A percentile compares a stretch with the other conserved stretches of the same genome.
phyloP scores from a whole-genome alignment of 1,140 invertebrate genomes.

The Monomorium pharaonis region DNA sequence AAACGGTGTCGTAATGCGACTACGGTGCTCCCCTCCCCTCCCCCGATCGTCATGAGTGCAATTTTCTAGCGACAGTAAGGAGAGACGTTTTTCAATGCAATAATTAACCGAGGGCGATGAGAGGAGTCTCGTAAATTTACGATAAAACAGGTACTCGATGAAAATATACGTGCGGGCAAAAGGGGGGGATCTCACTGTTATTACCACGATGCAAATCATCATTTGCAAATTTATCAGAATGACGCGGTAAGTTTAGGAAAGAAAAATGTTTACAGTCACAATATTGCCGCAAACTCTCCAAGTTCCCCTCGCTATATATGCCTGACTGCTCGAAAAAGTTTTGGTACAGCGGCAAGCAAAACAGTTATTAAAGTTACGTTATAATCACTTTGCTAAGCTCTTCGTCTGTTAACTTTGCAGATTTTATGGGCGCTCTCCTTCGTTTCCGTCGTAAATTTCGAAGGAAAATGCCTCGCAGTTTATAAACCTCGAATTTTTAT shows the following conservation, averaged over 20 bases:
- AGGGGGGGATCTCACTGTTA: background rate
- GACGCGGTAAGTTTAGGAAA: background rate
- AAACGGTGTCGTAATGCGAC: constrained; percentile 26
- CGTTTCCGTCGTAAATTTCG: background rate
- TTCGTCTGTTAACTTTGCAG: constrained; percentile 42
- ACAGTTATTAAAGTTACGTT: constrained; percentile 56
- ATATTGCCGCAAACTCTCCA: constrained; percentile 34
- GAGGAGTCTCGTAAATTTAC: constrained; percentile 14
- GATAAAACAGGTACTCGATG: constrained; percentile 13
- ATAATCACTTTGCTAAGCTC: constrained; percentile 58
- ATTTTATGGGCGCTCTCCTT: constrained; percentile 21
- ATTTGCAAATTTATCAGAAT: constrained; percentile 41
- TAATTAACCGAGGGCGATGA: constrained; percentile 20
- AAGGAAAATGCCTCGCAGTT: constrained; percentile 38
- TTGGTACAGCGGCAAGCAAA: constrained; percentile 34
- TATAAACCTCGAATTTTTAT: background rate
- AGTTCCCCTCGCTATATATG: constrained; percentile 17
- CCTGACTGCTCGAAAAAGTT: constrained; percentile 37
- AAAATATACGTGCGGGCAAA: constrained; percentile 15
- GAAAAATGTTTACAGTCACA: constrained; percentile 56
- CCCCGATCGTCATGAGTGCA: background rate
- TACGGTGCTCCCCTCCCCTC: background rate
- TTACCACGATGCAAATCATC: constrained; percentile 23
- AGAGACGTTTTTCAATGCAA: constrained; percentile 1
- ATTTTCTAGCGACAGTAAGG: constrained; percentile 38